Evolutionary conservation across 2,113 vertebrate genomes (phyloP).

Genomic region (Plestiodon gilberti): DNA sequence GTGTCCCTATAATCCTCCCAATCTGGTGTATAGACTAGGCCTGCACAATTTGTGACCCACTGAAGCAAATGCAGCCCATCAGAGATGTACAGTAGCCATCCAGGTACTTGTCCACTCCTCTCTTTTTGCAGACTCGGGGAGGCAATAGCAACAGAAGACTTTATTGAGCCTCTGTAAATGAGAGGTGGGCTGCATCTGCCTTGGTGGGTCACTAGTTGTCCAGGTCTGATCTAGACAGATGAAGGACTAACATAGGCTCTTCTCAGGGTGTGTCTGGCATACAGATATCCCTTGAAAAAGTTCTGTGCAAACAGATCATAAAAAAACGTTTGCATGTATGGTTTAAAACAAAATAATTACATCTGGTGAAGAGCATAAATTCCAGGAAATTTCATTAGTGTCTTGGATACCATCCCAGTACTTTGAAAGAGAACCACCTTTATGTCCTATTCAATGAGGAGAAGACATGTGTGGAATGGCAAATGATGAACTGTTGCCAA

Average conservation of each 20-base stretch:
- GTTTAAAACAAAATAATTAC: constrained; percentile 2
- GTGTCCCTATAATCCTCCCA: no score
- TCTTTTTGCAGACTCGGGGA: no score
- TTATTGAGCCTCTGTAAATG: no score
- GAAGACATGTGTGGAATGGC: constrained; percentile 1
- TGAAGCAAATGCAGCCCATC: no score
- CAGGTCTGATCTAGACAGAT: no score
- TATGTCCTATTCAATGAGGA: neutral
- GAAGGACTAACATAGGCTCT: neutral
- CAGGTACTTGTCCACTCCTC: no score
- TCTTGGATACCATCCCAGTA: constrained; percentile 1
- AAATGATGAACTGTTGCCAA: constrained; percentile 11
- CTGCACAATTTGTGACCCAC: no score
- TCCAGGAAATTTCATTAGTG: constrained; percentile 13
- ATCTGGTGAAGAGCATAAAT: neutral
- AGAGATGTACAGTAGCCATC: no score
- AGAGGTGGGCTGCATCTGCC: no score
- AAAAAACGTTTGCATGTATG: neutral
- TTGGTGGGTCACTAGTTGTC: no score
- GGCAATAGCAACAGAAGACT: no score
- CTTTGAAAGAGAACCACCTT: constrained; percentile 5
- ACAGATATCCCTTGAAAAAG: neutral
- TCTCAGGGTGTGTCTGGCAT: neutral
- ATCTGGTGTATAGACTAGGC: no score
- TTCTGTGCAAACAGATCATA: neutral